Percentiles rank a stretch among this genome's conserved stretches.
Evolutionary conservation across 2,797 vertebrate species (phyloP).

Genomic region (Tauraco hartlaubi): DNA sequence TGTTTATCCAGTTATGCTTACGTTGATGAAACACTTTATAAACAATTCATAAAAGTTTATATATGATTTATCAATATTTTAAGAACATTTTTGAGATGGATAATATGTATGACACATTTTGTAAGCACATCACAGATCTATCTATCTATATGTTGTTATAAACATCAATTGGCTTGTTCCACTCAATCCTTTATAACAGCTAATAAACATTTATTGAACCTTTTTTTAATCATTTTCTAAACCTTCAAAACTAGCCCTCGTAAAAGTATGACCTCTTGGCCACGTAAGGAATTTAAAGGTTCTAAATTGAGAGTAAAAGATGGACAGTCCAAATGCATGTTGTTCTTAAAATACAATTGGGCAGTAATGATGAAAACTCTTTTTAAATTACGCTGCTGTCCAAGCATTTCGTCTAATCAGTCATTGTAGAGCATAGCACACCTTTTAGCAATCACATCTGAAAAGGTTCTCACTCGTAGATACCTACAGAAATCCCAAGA

Average conservation of each 20-base stretch:
- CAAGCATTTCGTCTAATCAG: background rate
- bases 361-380: background rate
- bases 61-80: background rate
- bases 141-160: background rate
- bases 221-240: background rate
- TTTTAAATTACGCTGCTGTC: background rate
- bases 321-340: background rate
- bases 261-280: background rate
- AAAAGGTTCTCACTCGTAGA: background rate
- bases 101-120: background rate
- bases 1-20: conserved; percentile 5
- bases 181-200: background rate
- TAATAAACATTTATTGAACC: conserved; percentile 6
- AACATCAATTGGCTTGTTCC: background rate
- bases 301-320: background rate
- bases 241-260: background rate
- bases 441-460: background rate
- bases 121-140: background rate
- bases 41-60: background rate
- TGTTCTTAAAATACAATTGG: background rate
- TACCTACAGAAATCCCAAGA: conserved; percentile 1
- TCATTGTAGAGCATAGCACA: background rate
- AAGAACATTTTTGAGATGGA: background rate
- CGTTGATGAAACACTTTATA: background rate
- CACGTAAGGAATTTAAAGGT: background rate